These are phyloP conservation scores for Agrotis ipsilon DNA, from an alignment of 2,888 invertebrate species.

Conservation along the genomic window DNA sequence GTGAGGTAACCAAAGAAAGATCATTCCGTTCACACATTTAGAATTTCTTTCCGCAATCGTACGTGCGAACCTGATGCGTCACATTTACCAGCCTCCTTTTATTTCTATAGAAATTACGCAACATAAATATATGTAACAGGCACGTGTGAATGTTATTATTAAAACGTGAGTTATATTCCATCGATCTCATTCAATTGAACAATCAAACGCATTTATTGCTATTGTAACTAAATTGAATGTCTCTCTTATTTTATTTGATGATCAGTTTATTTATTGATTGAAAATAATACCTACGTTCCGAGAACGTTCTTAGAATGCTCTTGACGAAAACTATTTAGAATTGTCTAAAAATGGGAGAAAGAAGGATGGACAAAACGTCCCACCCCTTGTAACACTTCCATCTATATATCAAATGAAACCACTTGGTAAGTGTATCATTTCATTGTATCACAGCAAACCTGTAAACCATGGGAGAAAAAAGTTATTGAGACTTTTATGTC, in stretches of 20 bases:
- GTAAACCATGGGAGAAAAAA: too few species aligned
- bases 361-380: too few species aligned
- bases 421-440: too few species aligned
- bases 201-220: conserved; percentile 39
- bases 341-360: background rate
- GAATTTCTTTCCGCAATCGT: conserved; percentile 19
- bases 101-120: conserved; percentile 39
- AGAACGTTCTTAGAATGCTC: background rate
- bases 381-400: too few species aligned
- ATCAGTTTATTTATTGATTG: conserved; percentile 15
- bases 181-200: conserved; percentile 46
- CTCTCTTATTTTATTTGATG: conserved; percentile 14
- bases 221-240: conserved; percentile 12
- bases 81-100: conserved; percentile 20
- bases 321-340: background rate
- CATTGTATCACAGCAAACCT: too few species aligned
- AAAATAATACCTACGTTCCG: background rate
- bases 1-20: conserved; percentile 34
- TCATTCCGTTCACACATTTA: conserved; percentile 42
- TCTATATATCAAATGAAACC: too few species aligned
- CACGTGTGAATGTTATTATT: conserved; percentile 53
- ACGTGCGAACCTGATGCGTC: conserved; percentile 30
- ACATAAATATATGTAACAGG: conserved; percentile 34
- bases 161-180: conserved; percentile 52
- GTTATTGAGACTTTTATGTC: too few species aligned